phyloP scores from a whole-genome alignment of 2,113 vertebrate species.

The Gymnarchus niloticus region DNA sequence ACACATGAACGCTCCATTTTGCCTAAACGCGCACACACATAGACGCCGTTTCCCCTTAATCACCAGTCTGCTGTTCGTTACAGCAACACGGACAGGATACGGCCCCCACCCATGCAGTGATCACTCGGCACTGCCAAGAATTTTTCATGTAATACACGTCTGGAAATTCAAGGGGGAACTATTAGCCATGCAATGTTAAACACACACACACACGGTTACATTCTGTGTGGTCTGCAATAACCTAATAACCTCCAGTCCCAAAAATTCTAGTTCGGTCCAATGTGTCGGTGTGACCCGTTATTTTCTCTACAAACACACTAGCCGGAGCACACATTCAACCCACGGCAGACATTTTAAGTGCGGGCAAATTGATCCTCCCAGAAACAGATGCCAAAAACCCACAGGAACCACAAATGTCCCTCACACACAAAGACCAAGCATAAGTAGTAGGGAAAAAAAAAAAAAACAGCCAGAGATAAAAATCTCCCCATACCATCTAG shows the following conservation, averaged over 20 bases:
- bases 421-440: not conserved
- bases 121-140: conserved; percentile 45
- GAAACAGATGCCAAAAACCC: not conserved
- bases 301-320: not conserved
- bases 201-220: not conserved
- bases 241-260: not conserved
- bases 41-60: conserved; percentile 6
- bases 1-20: not conserved
- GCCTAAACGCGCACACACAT: not conserved
- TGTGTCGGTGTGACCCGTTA: not conserved
- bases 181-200: conserved; percentile 33
- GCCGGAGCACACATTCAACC: not conserved
- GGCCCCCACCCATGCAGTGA: conserved; percentile 56
- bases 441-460: too few species aligned
- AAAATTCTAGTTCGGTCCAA: not conserved
- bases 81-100: conserved; percentile 54
- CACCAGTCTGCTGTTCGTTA: conserved; percentile 29
- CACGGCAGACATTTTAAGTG: not conserved
- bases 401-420: not conserved
- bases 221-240: conserved; percentile 26
- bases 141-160: conserved; percentile 57
- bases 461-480: not conserved
- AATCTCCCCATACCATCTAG: not conserved
- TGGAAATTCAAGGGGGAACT: conserved; percentile 41
- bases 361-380: not conserved